Evolutionary conservation across 2,113 vertebrate species (phyloP).

Genomic region (Catagonus wagneri): DNA sequence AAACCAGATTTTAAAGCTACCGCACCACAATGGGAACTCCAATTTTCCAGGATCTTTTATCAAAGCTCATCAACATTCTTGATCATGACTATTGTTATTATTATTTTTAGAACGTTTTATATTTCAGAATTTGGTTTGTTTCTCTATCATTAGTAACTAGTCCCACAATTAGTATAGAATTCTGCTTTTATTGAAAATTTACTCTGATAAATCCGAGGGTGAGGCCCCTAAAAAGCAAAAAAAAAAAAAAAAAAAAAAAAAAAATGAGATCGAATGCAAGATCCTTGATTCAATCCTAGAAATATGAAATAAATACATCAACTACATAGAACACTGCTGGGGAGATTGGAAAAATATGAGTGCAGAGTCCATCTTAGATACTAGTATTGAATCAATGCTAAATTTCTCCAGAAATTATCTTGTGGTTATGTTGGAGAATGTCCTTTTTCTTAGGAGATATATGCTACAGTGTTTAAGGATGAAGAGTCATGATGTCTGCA

Average conservation of each 20-base stretch:
- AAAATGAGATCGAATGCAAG: not conserved
- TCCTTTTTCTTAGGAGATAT: not conserved
- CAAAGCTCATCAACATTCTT: slow-evolving; percentile 35
- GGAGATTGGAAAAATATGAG: not conserved
- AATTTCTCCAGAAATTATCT: not conserved
- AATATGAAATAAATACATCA: not conserved
- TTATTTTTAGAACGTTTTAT: slow-evolving; percentile 57
- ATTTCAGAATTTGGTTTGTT: not conserved
- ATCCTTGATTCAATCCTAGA: not conserved
- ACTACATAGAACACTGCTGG: not conserved
- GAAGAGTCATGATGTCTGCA: slow-evolving; percentile 17
- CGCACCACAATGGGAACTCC: too few relatives aligned
- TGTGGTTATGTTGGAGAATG: not conserved
- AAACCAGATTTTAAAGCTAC: too few relatives aligned
- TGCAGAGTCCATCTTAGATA: slow-evolving; percentile 20
- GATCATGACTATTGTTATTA: slow-evolving; percentile 36
- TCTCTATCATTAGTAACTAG: slow-evolving; percentile 24
- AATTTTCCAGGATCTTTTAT: slow-evolving; percentile 29
- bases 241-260: not conserved
- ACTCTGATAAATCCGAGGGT: slow-evolving; percentile 31
- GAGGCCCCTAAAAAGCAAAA: too few relatives aligned
- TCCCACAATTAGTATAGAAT: not conserved
- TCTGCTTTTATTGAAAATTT: slow-evolving; percentile 50
- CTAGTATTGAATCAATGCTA: not conserved
- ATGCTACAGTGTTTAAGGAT: not conserved